Evolutionary conservation across 2,888 invertebrate genomes (phyloP), one percentile per base, ranked within the genome.

Genomic region (Leptinotarsa juncta): DNA sequence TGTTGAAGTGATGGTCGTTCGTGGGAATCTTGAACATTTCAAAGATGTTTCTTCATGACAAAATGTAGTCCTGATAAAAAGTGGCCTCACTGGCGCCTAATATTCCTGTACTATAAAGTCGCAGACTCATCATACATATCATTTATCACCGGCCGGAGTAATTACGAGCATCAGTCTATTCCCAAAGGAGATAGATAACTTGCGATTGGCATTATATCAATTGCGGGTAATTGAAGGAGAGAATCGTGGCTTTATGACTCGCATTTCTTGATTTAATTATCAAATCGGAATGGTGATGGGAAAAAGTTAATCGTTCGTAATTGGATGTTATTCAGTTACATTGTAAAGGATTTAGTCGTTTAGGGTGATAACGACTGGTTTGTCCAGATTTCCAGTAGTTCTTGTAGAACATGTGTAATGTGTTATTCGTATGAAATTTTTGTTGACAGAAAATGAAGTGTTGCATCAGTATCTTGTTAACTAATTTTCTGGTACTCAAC

Each of bases 201-300:
- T 57, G 69, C 72, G 65, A 69, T 72, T 42, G 72, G 18, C 57
- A 68, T 72, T 65, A 68, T 53, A 68, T 72, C 68, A 72, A 72
- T 62, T 72, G 60, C 26, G 67, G 68, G 60, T 72, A 68, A 72
- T 72, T 72, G 72, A 48, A 53, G 53, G 26, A 50, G 72, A 72
- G 69, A 72, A 68, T 65, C 68, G 32, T 15, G 68, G 48, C 53
- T 68, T 72, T 57, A 62, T 65, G 65, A 57, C 53, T 72, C 60
- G 20, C 69, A 57, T 69, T 48, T 57, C 69, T 69, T 32, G 57
- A 48, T 69, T 57, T 69, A 69, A 69, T 69, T 69, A 57, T 18
- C 20, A 57, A 14, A 60, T 69, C 4, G 26, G 48, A 26, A 32
- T 10, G 62, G 62, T 14, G 16, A 32, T 62, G 5, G 10, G 62